Percentiles rank a stretch among this genome's conserved stretches.
phyloP scores from a whole-genome alignment of 92 coral and sea anemone species.

The Anthopleura xanthogrammica region DNA sequence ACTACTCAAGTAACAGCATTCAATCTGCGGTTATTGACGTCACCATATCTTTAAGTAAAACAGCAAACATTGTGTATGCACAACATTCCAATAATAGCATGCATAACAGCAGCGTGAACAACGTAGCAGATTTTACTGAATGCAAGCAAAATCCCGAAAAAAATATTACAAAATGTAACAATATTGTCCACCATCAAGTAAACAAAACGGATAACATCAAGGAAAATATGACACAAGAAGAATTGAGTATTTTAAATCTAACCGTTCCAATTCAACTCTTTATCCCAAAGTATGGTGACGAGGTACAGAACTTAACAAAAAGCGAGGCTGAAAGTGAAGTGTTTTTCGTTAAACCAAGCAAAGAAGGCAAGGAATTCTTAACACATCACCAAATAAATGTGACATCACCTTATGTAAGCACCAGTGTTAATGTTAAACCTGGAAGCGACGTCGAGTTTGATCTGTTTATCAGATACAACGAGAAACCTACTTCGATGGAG shows the following conservation, averaged over 20 bases:
- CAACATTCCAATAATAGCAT: conserved; percentile 1
- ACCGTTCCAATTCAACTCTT: conserved; percentile 48
- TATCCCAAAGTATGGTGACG: conserved; percentile 23
- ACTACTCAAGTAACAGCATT: conserved; percentile 37
- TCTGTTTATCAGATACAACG: conserved; percentile 35
- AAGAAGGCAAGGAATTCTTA: conserved; percentile 4
- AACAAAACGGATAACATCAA: neutral
- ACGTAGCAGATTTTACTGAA: neutral
- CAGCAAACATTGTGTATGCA: neutral
- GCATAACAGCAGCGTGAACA: neutral
- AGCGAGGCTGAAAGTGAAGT: conserved; percentile 8
- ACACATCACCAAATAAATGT: conserved; percentile 46
- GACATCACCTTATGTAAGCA: conserved; percentile 26
- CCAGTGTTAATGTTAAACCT: conserved; percentile 25
- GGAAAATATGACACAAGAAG: neutral
- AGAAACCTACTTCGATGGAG: conserved; percentile 36
- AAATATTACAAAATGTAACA: neutral
- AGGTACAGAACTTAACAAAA: neutral
- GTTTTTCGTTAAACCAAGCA: conserved; percentile 25
- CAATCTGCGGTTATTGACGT: conserved; percentile 50
- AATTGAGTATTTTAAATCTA: conserved; percentile 25
- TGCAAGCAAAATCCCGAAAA: neutral
- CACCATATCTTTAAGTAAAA: conserved; percentile 5
- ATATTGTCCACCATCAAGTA: neutral
- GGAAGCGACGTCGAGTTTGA: conserved; percentile 25